Conservation (phyloP, 2,113 vertebrate species). For the Pelvicachromis taeniatus region DNA sequence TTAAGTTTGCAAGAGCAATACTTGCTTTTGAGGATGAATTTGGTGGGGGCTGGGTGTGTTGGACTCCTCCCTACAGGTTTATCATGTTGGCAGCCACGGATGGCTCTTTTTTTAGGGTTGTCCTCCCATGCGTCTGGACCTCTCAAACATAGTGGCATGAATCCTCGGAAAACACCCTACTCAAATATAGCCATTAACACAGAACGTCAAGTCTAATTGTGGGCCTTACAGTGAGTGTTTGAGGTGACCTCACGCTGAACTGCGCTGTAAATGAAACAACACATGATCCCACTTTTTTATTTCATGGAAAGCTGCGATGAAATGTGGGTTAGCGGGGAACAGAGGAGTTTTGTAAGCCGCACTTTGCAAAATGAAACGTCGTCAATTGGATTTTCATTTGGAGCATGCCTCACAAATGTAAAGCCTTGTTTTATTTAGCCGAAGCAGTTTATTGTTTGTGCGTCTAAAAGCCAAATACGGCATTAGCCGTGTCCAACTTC, state of each 20-base stretch:
- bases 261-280: conserved; percentile 13
- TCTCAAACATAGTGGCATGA: conserved; percentile 24
- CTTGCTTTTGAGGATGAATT: conserved; percentile 39
- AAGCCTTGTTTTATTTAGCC: conserved; percentile 31
- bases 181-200: conserved; percentile 37
- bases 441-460: conserved; percentile 46
- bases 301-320: conserved; percentile 13
- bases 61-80: conserved; percentile 40
- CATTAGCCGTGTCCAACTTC: conserved; percentile 44
- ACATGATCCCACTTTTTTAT: conserved; percentile 25
- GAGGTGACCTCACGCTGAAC: conserved; percentile 26
- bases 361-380: conserved; percentile 11
- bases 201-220: conserved; percentile 32
- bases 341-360: neutral
- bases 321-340: neutral
- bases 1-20: conserved; percentile 45
- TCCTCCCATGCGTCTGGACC: conserved; percentile 48
- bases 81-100: conserved; percentile 43
- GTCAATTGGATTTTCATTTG: conserved; percentile 24
- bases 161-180: neutral
- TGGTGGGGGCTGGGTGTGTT: conserved; percentile 4
- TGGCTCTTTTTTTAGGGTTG: conserved; percentile 25
- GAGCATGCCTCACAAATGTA: conserved; percentile 21
- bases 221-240: conserved; percentile 1
- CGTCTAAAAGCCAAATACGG: conserved; percentile 39